These are phyloP conservation scores for Caenorhabditis japonica DNA, from an alignment of 2,888 invertebrate species.

Conservation along the genomic window DNA sequence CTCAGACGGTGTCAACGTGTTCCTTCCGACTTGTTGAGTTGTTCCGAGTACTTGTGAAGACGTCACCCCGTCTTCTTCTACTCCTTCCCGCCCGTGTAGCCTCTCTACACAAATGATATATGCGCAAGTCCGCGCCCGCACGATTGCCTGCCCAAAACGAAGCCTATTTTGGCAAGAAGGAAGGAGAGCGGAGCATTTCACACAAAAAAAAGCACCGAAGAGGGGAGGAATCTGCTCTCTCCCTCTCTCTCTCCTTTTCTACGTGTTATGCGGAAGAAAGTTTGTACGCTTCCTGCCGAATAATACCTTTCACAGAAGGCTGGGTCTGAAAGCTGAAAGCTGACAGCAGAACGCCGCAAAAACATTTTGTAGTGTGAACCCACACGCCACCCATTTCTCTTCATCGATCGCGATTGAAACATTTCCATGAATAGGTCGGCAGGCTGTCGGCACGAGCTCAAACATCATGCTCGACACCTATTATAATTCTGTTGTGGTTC, in stretches of 20 bases:
- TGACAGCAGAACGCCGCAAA: no score
- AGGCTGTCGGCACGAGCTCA: slow-evolving; percentile 10
- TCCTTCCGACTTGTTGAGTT: slow-evolving; percentile 10
- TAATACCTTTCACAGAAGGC: neutral
- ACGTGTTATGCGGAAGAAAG: no score
- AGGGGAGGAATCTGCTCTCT: neutral
- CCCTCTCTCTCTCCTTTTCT: neutral
- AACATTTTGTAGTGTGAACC: no score
- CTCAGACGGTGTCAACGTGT: neutral
- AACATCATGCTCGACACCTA: slow-evolving; percentile 44
- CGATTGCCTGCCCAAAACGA: slow-evolving; percentile 50
- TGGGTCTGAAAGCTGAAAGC: no score
- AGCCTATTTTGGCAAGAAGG: slow-evolving; percentile 40
- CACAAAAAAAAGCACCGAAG: neutral
- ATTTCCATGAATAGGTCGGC: no score
- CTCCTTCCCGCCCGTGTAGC: neutral
- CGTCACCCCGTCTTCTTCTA: neutral
- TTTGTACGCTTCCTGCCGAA: slow-evolving; percentile 13
- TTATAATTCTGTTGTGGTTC: slow-evolving; percentile 33
- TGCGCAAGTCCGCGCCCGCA: slow-evolving; percentile 39
- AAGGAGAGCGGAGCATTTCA: neutral
- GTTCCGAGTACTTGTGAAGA: neutral
- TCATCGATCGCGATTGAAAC: no score
- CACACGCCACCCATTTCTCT: no score
- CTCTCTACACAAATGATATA: slow-evolving; percentile 44